Base-by-base conservation (phyloP, 2,113 vertebrate species). In the Protobothrops flavoviridis region DNA sequence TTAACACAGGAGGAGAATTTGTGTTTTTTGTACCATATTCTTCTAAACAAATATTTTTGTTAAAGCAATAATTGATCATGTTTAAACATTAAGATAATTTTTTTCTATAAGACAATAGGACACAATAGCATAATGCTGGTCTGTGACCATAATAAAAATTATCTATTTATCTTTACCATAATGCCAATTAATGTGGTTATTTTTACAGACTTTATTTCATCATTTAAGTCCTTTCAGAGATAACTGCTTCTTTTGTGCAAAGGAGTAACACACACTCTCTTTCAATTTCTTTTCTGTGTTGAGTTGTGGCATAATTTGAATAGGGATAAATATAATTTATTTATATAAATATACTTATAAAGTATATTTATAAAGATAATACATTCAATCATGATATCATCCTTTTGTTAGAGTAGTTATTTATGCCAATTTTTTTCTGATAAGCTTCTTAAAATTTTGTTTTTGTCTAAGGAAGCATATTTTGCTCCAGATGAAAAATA, bases 1-100 rank as follows among this genome's bases (percentile, higher is more conserved):
- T 94, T 88, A 91, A 91, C 26, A 93, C 88, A 43, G 4, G 7
- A n/a, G 15, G 91, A 45, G 17, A 94, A 90, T 95, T 94, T 26
- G 43, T 56, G 94, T 0, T 0, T 45, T 52, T 1, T 56, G 53
- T 26, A 87, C 89, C 85, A 6, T 55, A 90, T 93, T 96, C 94
- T 26, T 74, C 24, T 15, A 55, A 50, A 95, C 26, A 96, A 92
- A 92, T 48, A n/a, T 20, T 21, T 45, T 91, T 53, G 33, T 91
- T 33, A 53, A 50, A 48, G 55, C 33, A 53, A 48, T 61, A 52
- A 61, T 88, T 50, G 24, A 52, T 69, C 29, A 88, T 88, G 24
- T 43, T 92, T 69, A 74, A 92, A 69, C 6, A 52, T 53, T 39
- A 85, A 26, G 33, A 13, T 57, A 29, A 85, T 81, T 43, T 92